Evolutionary conservation across 92 coral and sea anemone species (phyloP), one percentile per base, ranked within the genome.

Genomic region (Umimayanthus chanpuru): DNA sequence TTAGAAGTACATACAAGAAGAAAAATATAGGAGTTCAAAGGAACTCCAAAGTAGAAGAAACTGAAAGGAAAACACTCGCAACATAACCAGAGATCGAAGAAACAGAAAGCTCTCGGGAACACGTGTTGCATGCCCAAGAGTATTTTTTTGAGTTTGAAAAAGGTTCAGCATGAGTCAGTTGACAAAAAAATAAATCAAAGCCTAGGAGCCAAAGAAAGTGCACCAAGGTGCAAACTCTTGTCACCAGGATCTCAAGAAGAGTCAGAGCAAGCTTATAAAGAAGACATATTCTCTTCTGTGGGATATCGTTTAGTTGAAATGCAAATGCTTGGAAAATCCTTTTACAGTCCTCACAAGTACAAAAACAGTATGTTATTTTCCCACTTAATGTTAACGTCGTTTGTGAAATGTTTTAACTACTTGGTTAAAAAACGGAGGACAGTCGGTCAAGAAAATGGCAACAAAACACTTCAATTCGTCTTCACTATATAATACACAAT

Each of bases 301-400:
- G 81, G 81, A 14, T 77, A 77, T 77, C 81, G 81, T 44, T 77
- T 77, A 6, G 18, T 77, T 77, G 81, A 77, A 77, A 77, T 77
- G 64, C 75, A 70, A 5, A 70, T 21, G 64, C 53, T 77, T 41
- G 61, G 30, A 43, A 39, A 20, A 20, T 44, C 81, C 5, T 41
- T 77, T 21, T 77, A 38, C 28, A 77, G 39, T 47, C 38, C 36
- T 77, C 81, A 77, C 11, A 77, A 23, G n/a, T 21, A 38, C 50
- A 77, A 77, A 77, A 77, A 41, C 4, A 32, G 61, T 44, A 1
- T 0, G 81, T 44, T 41, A 41, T 41, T 66, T 20, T 66, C 2
- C 9, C 4, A 23, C 0, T 53, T 53, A 53, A 0, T 50, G 56
- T 67, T 67, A 16, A 67, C 21, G 20, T 30, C 28, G 29, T 70